phyloP scores from a whole-genome alignment of 2,888 invertebrate species.

The Orthonychiurus folsomi region DNA sequence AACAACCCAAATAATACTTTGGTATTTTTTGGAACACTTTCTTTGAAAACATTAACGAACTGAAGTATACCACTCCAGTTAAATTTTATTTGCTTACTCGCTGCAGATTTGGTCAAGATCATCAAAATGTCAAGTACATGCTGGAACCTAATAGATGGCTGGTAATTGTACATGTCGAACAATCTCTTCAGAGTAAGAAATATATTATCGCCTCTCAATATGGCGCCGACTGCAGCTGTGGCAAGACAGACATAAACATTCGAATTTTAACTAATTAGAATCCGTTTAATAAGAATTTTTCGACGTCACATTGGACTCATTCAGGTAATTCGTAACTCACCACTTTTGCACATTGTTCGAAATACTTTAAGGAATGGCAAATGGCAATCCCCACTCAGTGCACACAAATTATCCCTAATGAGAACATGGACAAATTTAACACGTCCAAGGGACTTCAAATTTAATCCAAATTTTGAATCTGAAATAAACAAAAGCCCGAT shows the following conservation, averaged over 20 bases:
- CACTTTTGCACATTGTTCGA: conserved; percentile 28
- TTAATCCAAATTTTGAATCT: conserved; percentile 56
- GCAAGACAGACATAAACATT: no score
- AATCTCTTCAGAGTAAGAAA: conserved; percentile 54
- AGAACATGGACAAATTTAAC: conserved; percentile 56
- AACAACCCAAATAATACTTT: neutral
- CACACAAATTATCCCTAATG: conserved; percentile 49
- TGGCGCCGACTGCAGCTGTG: conserved; percentile 45
- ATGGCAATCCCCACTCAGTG: conserved; percentile 22
- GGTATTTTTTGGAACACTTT: neutral
- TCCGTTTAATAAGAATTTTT: conserved; percentile 4
- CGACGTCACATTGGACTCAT: neutral
- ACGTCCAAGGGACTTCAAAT: conserved; percentile 55
- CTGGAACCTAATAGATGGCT: conserved; percentile 55
- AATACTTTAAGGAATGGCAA: conserved; percentile 36
- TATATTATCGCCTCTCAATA: conserved; percentile 54
- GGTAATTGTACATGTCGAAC: conserved; percentile 45
- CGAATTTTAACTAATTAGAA: no score
- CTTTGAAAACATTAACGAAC: conserved; percentile 2
- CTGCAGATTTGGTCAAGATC: conserved; percentile 54
- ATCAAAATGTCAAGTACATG: conserved; percentile 58
- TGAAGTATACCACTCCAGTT: neutral
- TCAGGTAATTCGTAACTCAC: conserved; percentile 20
- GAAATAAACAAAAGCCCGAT: no score
- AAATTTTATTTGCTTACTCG: neutral